These are phyloP conservation scores for Bombus balteatus DNA, from an alignment of 1,140 invertebrate genomes.

Conservation along the genomic window DNA sequence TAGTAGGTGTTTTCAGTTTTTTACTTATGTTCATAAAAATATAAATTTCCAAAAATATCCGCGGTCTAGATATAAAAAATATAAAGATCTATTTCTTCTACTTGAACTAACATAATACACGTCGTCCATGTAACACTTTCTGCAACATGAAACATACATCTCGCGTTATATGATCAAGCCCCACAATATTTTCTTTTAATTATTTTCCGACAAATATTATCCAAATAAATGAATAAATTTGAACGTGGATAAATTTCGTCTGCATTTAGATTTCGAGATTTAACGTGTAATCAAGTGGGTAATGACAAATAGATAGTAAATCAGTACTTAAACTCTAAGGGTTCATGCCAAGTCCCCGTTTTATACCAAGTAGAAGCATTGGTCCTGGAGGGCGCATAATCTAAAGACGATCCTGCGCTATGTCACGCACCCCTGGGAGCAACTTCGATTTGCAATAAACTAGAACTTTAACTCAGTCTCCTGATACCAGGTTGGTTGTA, in stretches of 20 bases:
- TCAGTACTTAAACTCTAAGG: background rate
- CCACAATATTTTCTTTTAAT: background rate
- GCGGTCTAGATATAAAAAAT: no score
- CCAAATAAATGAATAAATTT: background rate
- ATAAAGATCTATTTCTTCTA: no score
- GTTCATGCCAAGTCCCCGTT: background rate
- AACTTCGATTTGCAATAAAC: conserved; percentile 28
- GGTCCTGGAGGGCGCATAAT: conserved; percentile 21
- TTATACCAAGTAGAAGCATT: conserved; percentile 14
- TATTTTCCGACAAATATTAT: background rate
- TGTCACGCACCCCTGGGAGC: conserved; percentile 9
- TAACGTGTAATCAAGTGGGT: background rate
- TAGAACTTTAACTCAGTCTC: conserved; percentile 29
- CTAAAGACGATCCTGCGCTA: conserved; percentile 7
- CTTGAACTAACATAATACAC: background rate
- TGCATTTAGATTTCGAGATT: no score
- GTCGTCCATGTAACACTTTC: no score
- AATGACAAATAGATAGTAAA: background rate
- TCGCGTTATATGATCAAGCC: no score
- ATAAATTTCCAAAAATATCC: no score
- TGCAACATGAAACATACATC: background rate
- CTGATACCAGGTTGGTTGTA: background rate
- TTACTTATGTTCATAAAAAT: no score
- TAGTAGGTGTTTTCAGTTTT: no score
- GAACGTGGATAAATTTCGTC: background rate